Conservation (phyloP, 2,797 vertebrate species). For the Falco biarmicus region DNA sequence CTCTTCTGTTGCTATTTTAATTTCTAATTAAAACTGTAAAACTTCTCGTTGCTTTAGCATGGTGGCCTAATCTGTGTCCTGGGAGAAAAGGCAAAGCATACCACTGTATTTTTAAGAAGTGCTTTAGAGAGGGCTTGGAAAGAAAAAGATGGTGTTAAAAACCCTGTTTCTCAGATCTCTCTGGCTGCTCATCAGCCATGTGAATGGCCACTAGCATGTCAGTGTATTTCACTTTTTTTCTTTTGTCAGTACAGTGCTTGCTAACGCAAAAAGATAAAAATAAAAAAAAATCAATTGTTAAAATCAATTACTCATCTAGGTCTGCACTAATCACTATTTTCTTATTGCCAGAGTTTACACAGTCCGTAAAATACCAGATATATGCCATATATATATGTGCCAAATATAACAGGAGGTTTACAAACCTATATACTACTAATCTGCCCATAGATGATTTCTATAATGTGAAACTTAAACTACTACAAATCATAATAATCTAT, state of each 20-base stretch:
- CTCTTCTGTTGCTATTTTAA: neutral
- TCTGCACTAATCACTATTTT: neutral
- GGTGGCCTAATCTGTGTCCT: neutral
- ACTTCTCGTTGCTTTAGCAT: neutral
- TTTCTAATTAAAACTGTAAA: neutral
- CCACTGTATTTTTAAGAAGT: neutral
- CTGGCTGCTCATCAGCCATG: neutral
- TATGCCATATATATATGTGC: no score
- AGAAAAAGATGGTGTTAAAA: neutral
- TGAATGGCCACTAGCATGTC: neutral
- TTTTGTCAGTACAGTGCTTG: neutral
- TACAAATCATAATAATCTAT: neutral
- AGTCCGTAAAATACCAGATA: neutral
- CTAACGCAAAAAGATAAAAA: neutral
- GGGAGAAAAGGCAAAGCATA: neutral
- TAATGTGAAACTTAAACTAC: constrained; percentile 42
- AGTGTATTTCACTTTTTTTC: neutral
- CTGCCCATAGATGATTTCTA: constrained; percentile 39
- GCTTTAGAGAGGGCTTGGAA: neutral
- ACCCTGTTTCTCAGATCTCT: neutral
- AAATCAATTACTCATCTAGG: neutral
- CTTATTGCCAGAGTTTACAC: neutral
- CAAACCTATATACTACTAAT: constrained; percentile 3
- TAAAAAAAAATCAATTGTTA: neutral
- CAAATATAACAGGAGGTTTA: neutral